Percentiles rank a stretch among this genome's conserved stretches.
phyloP scores from a whole-genome alignment of 2,888 invertebrate species.

The Andrena camellia region DNA sequence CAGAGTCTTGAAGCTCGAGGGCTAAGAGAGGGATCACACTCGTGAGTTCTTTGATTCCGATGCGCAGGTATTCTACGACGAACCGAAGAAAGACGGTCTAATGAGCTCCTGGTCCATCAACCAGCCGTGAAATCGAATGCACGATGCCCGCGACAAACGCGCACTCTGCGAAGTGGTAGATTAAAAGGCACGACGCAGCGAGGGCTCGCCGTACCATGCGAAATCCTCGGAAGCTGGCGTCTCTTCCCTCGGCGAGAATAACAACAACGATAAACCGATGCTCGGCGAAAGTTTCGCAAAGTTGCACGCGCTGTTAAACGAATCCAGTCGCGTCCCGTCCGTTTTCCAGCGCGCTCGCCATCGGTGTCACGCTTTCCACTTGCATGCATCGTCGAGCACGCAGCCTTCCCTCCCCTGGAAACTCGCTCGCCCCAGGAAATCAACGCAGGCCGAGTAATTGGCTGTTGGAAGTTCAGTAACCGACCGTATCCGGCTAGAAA shows the following conservation, averaged over 20 bases:
- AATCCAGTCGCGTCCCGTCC: neutral
- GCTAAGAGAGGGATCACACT: no score
- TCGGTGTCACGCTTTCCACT: slow-evolving; percentile 24
- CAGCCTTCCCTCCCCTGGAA: neutral
- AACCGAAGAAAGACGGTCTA: no score
- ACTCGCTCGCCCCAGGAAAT: neutral
- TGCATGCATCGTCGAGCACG: slow-evolving; percentile 26
- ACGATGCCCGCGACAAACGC: no score
- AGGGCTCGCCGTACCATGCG: neutral
- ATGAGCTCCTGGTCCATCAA: no score
- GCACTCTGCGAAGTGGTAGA: neutral
- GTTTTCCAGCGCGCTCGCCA: slow-evolving; percentile 21
- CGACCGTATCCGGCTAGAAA: slow-evolving; percentile 20
- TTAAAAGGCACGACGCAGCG: neutral
- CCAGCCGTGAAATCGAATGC: no score
- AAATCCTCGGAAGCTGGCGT: neutral
- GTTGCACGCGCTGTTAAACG: slow-evolving; percentile 34
- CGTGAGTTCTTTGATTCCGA: no score
- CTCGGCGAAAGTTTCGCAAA: slow-evolving; percentile 30
- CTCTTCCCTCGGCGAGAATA: slow-evolving; percentile 23
- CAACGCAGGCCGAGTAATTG: slow-evolving; percentile 37
- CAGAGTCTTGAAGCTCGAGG: no score
- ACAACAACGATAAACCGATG: slow-evolving; percentile 22
- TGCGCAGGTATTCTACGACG: no score
- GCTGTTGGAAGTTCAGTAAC: slow-evolving; percentile 44